Evolutionary conservation across 2,888 invertebrate species (phyloP).

Genomic region (Pristionchus exspectatus): DNA sequence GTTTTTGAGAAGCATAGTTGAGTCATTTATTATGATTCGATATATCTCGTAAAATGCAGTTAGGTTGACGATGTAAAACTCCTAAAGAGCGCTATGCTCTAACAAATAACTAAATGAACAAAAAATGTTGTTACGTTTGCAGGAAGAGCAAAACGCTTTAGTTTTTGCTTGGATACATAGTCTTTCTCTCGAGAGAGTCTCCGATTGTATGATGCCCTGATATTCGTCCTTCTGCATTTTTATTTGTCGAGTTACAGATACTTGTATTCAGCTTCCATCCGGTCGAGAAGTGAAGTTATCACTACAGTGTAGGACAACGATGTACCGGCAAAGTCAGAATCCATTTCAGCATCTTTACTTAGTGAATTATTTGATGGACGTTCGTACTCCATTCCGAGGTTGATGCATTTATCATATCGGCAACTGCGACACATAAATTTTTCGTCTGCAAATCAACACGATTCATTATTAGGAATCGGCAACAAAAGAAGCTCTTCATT

Average conservation of each 20-base stretch:
- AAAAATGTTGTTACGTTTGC: background rate
- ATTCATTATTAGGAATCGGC: too few species aligned
- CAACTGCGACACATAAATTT: conserved; percentile 7
- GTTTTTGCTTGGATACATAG: background rate
- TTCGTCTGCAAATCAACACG: background rate
- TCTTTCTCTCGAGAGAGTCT: background rate
- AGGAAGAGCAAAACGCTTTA: background rate
- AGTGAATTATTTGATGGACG: background rate
- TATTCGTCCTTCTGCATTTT: too few species aligned
- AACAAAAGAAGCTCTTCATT: too few species aligned
- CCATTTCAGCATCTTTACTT: background rate
- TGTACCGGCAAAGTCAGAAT: background rate
- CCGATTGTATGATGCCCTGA: background rate
- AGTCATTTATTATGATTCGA: background rate
- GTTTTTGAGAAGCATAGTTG: background rate
- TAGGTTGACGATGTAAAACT: background rate
- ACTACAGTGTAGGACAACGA: background rate
- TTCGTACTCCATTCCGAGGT: background rate
- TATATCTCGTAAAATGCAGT: background rate
- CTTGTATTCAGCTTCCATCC: background rate
- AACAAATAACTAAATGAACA: background rate
- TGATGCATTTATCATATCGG: background rate
- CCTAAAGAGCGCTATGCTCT: background rate
- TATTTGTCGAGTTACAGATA: background rate
- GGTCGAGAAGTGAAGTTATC: background rate